phyloP scores from a whole-genome alignment of 2,888 invertebrate genomes.

The Drosophila anomelani region DNA sequence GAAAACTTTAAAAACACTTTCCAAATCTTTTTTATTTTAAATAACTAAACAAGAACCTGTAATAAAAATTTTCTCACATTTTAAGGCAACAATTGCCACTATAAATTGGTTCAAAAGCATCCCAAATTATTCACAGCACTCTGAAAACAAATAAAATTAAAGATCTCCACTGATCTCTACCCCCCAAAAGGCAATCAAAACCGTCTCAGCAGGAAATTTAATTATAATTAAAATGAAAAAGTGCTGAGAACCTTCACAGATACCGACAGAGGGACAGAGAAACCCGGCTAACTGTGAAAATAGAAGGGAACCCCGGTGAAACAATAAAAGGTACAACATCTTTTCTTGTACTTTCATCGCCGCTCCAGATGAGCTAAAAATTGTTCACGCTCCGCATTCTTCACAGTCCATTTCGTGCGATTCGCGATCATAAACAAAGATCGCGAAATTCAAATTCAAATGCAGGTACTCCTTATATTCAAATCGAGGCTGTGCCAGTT shows the following conservation, averaged over 20 bases:
- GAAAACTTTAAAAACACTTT: no score
- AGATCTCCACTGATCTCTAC: neutral
- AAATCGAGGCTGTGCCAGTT: conserved; percentile 30
- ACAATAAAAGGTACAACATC: conserved; percentile 25
- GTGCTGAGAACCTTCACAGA: conserved; percentile 15
- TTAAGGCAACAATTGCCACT: neutral
- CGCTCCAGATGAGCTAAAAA: conserved; percentile 27
- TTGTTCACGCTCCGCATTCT: conserved; percentile 23
- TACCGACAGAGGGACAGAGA: neutral
- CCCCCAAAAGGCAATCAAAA: conserved; percentile 9
- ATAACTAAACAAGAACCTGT: no score
- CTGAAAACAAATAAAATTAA: neutral
- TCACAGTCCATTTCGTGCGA: conserved; percentile 25
- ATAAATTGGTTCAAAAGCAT: neutral
- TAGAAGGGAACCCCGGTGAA: conserved; percentile 21
- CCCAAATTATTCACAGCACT: neutral
- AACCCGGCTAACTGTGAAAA: conserved; percentile 19
- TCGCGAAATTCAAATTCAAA: conserved; percentile 23
- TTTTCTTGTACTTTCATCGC: conserved; percentile 30
- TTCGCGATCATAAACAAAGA: conserved; percentile 27
- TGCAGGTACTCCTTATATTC: conserved; percentile 1
- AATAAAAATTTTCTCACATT: no score
- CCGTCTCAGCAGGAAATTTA: conserved; percentile 20
- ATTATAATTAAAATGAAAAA: conserved; percentile 22
- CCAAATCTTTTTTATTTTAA: no score